These are phyloP conservation scores for Selene dorsalis DNA, from an alignment of 2,797 vertebrate species.

Conservation along the genomic window DNA sequence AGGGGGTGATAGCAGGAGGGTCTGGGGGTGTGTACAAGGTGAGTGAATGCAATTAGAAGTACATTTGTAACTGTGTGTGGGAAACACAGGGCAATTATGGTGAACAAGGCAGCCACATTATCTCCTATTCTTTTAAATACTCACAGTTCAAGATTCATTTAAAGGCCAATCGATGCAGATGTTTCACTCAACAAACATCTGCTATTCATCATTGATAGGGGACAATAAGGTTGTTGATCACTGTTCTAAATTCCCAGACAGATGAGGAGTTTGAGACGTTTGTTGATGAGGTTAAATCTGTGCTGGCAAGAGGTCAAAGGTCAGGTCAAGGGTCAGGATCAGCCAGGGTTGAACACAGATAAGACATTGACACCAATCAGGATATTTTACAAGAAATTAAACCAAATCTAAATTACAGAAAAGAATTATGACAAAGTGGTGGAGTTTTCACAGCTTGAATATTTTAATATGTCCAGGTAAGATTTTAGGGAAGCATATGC, in stretches of 20 bases:
- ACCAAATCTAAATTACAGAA: background rate
- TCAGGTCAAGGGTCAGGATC: background rate
- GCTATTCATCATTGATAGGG: background rate
- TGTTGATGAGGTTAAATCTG: background rate
- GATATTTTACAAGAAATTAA: background rate
- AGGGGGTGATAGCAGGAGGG: conserved; percentile 15
- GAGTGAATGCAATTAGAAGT: conserved; percentile 65
- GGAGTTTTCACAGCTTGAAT: background rate
- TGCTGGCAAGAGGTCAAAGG: background rate
- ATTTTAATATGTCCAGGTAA: background rate
- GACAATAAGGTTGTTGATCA: background rate
- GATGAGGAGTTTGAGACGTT: background rate
- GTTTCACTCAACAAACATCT: background rate
- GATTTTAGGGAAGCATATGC: background rate
- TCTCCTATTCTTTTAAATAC: background rate
- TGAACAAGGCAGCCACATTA: conserved; percentile 6
- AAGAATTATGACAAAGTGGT: background rate
- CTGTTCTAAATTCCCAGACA: background rate
- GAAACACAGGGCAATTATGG: conserved; percentile 45
- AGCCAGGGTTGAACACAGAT: background rate
- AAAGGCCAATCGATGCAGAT: background rate
- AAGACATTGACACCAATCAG: background rate
- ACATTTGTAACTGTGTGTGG: conserved; percentile 58
- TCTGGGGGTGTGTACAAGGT: conserved; percentile 15
- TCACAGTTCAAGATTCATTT: background rate